These are phyloP conservation scores for Xenopus tropicalis DNA, from an alignment of 2,113 vertebrate species.

Conservation along the genomic window DNA sequence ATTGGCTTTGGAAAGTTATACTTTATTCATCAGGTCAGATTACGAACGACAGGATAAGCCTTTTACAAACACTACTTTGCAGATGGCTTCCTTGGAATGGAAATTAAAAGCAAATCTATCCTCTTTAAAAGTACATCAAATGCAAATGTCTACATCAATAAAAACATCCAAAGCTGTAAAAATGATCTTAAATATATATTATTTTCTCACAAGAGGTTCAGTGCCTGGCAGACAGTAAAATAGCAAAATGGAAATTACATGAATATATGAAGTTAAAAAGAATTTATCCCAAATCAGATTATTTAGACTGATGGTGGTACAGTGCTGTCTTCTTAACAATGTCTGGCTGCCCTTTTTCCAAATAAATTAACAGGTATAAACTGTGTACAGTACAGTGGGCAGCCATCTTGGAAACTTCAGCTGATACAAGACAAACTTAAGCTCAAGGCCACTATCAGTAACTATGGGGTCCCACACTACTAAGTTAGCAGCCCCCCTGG, in stretches of 20 bases:
- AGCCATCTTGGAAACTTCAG: too few relatives aligned
- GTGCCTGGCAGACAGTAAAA: slow-evolving; percentile 6
- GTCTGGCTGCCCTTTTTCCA: too few relatives aligned
- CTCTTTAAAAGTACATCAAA: slow-evolving; percentile 32
- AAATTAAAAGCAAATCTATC: slow-evolving; percentile 40
- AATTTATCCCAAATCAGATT: background rate
- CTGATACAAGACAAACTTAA: too few relatives aligned
- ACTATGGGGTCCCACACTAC: too few relatives aligned
- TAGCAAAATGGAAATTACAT: too few relatives aligned
- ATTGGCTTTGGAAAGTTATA: slow-evolving; percentile 23
- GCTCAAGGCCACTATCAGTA: too few relatives aligned
- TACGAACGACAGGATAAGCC: slow-evolving; percentile 37
- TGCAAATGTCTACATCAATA: slow-evolving; percentile 36
- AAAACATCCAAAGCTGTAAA: slow-evolving; percentile 23
- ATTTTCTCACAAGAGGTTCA: slow-evolving; percentile 9
- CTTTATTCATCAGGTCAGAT: slow-evolving; percentile 39
- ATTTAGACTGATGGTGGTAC: too few relatives aligned
- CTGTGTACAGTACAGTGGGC: too few relatives aligned
- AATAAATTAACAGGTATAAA: too few relatives aligned
- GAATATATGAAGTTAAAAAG: background rate
- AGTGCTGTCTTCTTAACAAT: too few relatives aligned
- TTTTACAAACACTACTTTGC: slow-evolving; percentile 39
- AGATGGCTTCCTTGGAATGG: slow-evolving; percentile 37
- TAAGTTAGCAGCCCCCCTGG: too few relatives aligned
- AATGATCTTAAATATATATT: slow-evolving; percentile 12